Conservation (phyloP, 2,113 vertebrate species). For the Seriola quinqueradiata region DNA sequence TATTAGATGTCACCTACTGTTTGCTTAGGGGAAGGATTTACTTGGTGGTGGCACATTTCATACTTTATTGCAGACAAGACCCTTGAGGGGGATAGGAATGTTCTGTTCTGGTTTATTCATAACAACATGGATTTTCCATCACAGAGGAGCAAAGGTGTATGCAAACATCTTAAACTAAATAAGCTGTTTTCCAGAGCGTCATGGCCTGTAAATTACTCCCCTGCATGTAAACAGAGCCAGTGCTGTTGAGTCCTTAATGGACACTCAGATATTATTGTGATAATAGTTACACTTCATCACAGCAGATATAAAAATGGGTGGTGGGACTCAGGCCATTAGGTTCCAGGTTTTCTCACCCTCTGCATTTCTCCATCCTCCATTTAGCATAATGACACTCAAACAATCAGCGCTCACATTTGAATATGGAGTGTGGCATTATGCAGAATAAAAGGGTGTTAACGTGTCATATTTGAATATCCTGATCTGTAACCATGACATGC, state of each 20-base stretch:
- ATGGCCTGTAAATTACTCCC: constrained; percentile 13
- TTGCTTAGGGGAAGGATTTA: constrained; percentile 31
- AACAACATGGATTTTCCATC: constrained; percentile 22
- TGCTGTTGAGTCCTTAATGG: constrained; percentile 54
- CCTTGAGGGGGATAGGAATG: constrained; percentile 9
- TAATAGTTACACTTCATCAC: constrained; percentile 71
- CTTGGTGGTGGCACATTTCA: constrained; percentile 26
- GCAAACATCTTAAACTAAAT: constrained; percentile 35
- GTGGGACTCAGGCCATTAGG: constrained; percentile 64
- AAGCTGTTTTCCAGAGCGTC: constrained; percentile 32
- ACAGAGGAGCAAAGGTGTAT: constrained; percentile 6
- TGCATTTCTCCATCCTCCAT: constrained; percentile 71
- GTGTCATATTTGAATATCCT: constrained; percentile 70
- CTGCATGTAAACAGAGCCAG: constrained; percentile 53
- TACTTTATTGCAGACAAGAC: constrained; percentile 38
- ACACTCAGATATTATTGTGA: constrained; percentile 51
- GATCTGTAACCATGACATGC: constrained; percentile 53
- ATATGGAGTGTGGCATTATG: constrained; percentile 68
- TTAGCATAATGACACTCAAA: constrained; percentile 75
- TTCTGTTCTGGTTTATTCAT: constrained; percentile 44
- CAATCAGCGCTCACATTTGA: constrained; percentile 68
- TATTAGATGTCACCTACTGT: constrained; percentile 27
- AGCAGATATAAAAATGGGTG: constrained; percentile 60
- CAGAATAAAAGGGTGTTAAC: constrained; percentile 72
- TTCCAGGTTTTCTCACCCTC: constrained; percentile 63